phyloP scores from a whole-genome alignment of 1,140 invertebrate species.

The Anagrus nilaparvatae region DNA sequence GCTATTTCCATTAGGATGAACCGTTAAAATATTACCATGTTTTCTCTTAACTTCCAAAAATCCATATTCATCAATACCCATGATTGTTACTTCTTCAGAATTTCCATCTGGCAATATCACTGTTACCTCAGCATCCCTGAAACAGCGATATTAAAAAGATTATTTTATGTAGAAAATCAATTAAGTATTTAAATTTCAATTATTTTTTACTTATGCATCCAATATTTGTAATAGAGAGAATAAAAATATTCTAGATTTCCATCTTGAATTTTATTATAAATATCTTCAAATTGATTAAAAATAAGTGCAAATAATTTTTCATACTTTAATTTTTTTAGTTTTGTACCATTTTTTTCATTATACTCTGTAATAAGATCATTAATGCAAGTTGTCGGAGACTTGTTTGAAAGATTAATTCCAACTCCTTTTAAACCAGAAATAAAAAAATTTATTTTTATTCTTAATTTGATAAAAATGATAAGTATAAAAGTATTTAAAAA shows the following conservation, averaged over 20 bases:
- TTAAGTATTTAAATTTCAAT: no score
- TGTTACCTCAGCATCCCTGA: constrained; percentile 58
- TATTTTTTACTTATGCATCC: constrained; percentile 84
- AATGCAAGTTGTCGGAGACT: constrained; percentile 74
- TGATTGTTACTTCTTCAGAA: constrained; percentile 45
- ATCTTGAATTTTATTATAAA: constrained; percentile 57
- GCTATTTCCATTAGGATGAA: constrained; percentile 92
- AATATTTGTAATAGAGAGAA: constrained; percentile 74
- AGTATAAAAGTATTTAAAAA: constrained; percentile 8
- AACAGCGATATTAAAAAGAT: no score
- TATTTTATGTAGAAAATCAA: no score
- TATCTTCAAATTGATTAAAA: constrained; percentile 67
- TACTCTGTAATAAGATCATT: constrained; percentile 67
- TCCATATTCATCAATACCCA: constrained; percentile 78
- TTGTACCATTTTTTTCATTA: constrained; percentile 44
- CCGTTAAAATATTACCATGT: constrained; percentile 51
- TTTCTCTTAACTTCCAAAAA: constrained; percentile 65
- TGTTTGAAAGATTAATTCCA: constrained; percentile 83
- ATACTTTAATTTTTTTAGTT: constrained; percentile 45
- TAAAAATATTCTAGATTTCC: constrained; percentile 58
- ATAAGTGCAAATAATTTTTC: constrained; percentile 64
- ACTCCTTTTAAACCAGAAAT: constrained; percentile 43
- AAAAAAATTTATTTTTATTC: constrained; percentile 4
- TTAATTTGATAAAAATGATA: neutral
- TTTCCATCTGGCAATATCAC: constrained; percentile 49